Percentiles rank a stretch among this genome's conserved stretches.
Conservation (phyloP, 2,888 invertebrate genomes). For the Drosophila suboccidentalis region DNA sequence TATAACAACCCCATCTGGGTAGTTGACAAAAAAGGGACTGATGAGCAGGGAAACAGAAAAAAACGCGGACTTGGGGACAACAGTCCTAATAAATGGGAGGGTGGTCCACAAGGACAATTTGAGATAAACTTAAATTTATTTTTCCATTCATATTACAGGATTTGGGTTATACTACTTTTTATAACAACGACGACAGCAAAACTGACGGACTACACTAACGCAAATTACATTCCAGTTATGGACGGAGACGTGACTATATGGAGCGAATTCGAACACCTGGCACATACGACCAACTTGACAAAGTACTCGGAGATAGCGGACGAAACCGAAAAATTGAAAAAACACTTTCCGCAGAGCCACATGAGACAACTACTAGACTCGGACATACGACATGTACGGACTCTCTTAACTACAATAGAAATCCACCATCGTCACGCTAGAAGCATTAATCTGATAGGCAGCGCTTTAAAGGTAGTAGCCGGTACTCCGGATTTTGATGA, state of each 20-base stretch:
- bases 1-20: background rate
- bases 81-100: background rate
- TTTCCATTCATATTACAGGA: background rate
- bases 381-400: background rate
- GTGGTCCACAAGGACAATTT: background rate
- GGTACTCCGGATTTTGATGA: background rate
- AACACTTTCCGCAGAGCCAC: constrained; percentile 4
- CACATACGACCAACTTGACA: background rate
- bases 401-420: background rate
- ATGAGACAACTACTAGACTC: constrained; percentile 5
- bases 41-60: background rate
- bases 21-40: background rate
- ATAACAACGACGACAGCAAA: background rate
- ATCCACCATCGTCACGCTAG: background rate
- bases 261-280: constrained; percentile 9
- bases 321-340: background rate
- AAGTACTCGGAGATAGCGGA: constrained; percentile 12
- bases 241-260: constrained; percentile 29
- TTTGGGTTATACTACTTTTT: background rate
- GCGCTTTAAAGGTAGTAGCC: background rate
- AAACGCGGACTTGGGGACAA: background rate
- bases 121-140: background rate
- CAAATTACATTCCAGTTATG: constrained; percentile 25
- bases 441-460: background rate
- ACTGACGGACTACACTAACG: background rate